Base-by-base conservation (phyloP, 2,797 vertebrate species). In the Eupleurogrammus muticus region DNA sequence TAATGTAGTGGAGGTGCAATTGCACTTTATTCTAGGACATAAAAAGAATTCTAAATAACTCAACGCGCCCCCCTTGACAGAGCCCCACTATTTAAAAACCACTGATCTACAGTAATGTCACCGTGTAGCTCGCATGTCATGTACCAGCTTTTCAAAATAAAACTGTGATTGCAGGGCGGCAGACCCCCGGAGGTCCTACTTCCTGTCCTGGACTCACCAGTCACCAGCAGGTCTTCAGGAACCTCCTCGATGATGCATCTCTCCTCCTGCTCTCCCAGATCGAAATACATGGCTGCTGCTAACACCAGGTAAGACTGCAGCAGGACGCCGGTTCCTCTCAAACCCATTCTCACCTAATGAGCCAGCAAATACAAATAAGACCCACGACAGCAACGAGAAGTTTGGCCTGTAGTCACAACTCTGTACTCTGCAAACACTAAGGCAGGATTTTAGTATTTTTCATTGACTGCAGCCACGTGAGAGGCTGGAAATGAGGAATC, bases 241-340 rank as follows among this genome's bases (percentile, higher is more conserved):
- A 97, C 69, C 9, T 99, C 97, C 84, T 98, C 95, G 1, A 98
- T 97, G 66, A 98, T 92, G 77, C 97, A 99, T 87, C 95, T 98
- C 82, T 96, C 94, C 82, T 95, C 95, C 87, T 90, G 92, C 80
- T 96, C 96, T 23, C 90, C 95, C 0, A 86, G 85, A 23, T 97
- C 95, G 87, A 98, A 97, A 86, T 94, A 98, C 90, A 98, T 96
- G 36, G 93, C 94, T 0, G 87, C 42, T 14, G 94, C 90, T 75
- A 94, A 68, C 66, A 92, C 79, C 80, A 95, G 80, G 81, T 90
- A 94, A 47, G 89, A 92, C 70, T 87, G 86, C 7, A 94, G 62
- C 14, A 95, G 52, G 49, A 95, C 60, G 13, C 81, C 77, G 63
- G 56, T 65, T 54, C 77, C 73, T 59, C 57, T 82, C 52, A 84